Evolutionary conservation across 2,113 vertebrate genomes (phyloP).

Genomic region (Megaceryle maxima): DNA sequence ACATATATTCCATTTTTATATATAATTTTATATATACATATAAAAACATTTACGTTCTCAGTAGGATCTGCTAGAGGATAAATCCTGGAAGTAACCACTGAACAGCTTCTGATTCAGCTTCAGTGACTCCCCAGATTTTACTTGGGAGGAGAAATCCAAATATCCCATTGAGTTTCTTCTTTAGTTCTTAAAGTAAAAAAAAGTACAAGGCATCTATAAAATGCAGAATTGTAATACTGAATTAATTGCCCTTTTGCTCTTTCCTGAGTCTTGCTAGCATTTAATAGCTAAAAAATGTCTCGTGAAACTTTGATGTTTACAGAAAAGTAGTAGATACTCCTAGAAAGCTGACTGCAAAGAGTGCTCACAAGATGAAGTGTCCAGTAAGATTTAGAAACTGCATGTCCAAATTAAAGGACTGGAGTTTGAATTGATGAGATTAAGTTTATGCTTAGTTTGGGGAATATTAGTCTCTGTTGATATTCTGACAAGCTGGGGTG

Average conservation of each 20-base stretch:
- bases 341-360: not conserved
- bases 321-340: not conserved
- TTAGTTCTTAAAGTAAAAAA: not conserved
- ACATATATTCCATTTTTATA: not conserved
- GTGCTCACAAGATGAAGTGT: not conserved
- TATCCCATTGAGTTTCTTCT: not conserved
- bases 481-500: not conserved
- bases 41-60: not conserved
- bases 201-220: not conserved
- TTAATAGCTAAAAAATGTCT: not conserved
- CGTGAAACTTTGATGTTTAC: not conserved
- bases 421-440: not conserved
- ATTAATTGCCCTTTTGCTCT: not conserved
- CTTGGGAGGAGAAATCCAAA: not conserved
- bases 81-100: not conserved
- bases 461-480: not conserved
- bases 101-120: not conserved
- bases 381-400: not conserved
- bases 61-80: not conserved
- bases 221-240: not conserved
- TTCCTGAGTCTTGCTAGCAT: not conserved
- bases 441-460: not conserved
- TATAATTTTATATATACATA: not conserved
- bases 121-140: not conserved
- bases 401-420: not conserved